Conservation (phyloP, 2,797 vertebrate genomes). For the Silurus lanzhouensis region DNA sequence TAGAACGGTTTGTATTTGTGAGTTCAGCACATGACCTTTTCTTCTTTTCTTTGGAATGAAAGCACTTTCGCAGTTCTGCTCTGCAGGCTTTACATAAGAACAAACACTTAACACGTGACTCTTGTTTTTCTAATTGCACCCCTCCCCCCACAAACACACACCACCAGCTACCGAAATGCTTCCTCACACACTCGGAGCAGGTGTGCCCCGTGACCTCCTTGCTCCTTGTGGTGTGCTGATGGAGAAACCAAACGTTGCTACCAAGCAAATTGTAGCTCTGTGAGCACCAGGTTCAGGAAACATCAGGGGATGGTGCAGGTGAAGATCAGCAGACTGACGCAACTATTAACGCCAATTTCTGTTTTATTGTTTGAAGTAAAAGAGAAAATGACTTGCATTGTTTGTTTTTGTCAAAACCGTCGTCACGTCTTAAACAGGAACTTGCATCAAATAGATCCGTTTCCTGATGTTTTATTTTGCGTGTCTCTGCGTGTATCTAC, state of each 20-base stretch:
- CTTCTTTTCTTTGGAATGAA: not conserved
- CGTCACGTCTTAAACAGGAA: not conserved
- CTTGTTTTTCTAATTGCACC: conserved; percentile 38
- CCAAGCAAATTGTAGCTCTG: not conserved
- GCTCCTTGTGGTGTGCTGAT: not conserved
- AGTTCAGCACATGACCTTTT: not conserved
- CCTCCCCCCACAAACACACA: not conserved
- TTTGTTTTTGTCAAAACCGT: not conserved
- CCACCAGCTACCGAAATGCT: conserved; percentile 14
- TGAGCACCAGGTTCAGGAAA: not conserved
- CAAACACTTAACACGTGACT: conserved; percentile 35
- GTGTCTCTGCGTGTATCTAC: not conserved
- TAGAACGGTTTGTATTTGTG: not conserved
- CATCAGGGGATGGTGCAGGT: not conserved
- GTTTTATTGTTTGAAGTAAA: not conserved
- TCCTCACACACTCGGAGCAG: conserved; percentile 37
- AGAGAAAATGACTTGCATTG: not conserved
- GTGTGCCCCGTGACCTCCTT: conserved; percentile 46
- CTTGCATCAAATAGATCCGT: not conserved
- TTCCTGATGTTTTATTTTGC: not conserved
- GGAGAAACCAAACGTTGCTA: conserved; percentile 24
- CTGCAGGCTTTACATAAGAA: conserved; percentile 20
- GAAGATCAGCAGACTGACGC: not conserved
- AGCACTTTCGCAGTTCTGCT: conserved; percentile 11
- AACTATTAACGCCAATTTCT: not conserved